phyloP scores from a whole-genome alignment of 2,888 invertebrate genomes.

The Physocephala rufipes region DNA sequence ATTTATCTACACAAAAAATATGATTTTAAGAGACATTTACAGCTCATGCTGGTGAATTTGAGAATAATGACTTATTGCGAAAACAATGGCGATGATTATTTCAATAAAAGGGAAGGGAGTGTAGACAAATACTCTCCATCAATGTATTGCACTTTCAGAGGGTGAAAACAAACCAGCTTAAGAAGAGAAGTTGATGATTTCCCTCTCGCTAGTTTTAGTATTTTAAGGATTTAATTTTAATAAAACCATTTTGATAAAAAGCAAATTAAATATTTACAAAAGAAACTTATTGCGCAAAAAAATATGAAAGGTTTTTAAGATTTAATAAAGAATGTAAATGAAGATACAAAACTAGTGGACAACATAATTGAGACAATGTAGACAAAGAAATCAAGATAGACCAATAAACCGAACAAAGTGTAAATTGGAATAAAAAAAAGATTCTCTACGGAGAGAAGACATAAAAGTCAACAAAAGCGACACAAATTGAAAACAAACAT shows the following conservation, averaged over 20 bases:
- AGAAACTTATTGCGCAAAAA: not conserved
- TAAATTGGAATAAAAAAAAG: not conserved
- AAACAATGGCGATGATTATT: too few species aligned
- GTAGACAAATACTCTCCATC: too few species aligned
- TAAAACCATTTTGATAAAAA: not conserved
- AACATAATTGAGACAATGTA: not conserved
- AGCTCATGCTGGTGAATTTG: too few species aligned
- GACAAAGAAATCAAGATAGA: not conserved
- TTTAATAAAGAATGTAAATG: not conserved
- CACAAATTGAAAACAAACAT: slow-evolving; percentile 26
- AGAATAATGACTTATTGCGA: too few species aligned
- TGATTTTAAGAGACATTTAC: too few species aligned
- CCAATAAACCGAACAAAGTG: not conserved
- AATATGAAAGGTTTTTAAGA: not conserved
- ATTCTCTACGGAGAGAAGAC: slow-evolving; percentile 2
- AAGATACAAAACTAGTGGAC: slow-evolving; percentile 6
- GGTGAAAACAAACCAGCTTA: too few species aligned
- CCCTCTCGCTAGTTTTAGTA: too few species aligned
- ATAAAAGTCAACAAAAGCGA: slow-evolving; percentile 7
- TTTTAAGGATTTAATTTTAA: too few species aligned
- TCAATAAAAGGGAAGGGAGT: too few species aligned
- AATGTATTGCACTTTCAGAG: too few species aligned
- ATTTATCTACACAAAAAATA: too few species aligned
- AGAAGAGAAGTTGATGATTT: too few species aligned
- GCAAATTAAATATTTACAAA: slow-evolving; percentile 29